phyloP scores from a whole-genome alignment of 2,113 vertebrate species.

The Gnathonemus echidnorhynchus region DNA sequence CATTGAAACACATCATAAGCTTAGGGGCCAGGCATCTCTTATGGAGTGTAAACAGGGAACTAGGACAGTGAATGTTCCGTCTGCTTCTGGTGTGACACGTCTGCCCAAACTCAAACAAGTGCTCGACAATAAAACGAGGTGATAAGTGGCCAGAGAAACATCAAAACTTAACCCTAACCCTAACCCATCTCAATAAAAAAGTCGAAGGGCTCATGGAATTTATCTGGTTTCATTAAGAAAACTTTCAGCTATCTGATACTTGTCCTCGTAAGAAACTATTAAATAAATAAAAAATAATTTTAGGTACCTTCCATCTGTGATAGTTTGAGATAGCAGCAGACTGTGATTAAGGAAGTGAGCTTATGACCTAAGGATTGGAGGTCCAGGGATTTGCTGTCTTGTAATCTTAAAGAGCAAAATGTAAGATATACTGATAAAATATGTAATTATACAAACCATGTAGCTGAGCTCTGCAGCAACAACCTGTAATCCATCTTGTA shows the following conservation, averaged over 20 bases:
- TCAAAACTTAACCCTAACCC: too few relatives aligned
- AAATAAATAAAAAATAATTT: background rate
- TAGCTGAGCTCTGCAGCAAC: background rate
- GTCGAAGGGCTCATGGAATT: background rate
- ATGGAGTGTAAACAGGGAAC: background rate
- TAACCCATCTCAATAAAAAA: background rate
- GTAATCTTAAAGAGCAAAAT: background rate
- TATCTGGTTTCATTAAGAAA: background rate
- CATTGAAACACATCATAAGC: background rate
- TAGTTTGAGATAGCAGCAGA: background rate
- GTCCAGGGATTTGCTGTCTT: background rate
- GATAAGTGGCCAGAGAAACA: background rate
- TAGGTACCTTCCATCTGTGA: background rate
- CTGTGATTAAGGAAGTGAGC: background rate
- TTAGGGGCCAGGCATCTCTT: background rate
- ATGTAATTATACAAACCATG: background rate
- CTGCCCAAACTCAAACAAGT: background rate
- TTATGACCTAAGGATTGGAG: background rate
- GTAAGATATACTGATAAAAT: background rate
- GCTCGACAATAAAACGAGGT: background rate
- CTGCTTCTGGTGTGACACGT: background rate
- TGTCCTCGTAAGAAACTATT: background rate
- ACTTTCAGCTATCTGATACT: background rate
- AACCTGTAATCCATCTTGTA: too few relatives aligned
- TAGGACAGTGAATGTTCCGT: background rate